Conservation (phyloP, 2,113 vertebrate species). For the Vidua macroura region DNA sequence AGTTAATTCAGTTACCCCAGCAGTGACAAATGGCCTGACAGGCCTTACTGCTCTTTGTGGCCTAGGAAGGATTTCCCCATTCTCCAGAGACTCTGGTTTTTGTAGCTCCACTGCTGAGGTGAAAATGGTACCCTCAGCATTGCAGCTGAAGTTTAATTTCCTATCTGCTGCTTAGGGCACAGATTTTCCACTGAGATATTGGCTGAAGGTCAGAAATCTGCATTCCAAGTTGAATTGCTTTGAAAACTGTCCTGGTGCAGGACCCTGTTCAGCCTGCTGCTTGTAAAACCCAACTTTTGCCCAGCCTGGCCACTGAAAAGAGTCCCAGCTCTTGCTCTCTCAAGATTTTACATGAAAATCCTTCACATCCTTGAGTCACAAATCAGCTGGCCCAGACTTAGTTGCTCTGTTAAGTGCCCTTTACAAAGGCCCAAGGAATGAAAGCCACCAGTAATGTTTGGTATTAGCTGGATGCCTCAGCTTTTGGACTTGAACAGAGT, state of each 20-base stretch:
- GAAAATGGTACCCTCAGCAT: slow-evolving; percentile 43
- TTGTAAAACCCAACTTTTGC: slow-evolving; percentile 21
- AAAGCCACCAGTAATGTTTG: slow-evolving; percentile 45
- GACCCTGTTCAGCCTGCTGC: slow-evolving; percentile 2
- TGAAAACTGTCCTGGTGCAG: slow-evolving; percentile 27
- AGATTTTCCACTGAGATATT: slow-evolving; percentile 58
- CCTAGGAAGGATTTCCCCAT: slow-evolving; percentile 4
- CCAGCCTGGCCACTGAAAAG: slow-evolving; percentile 3
- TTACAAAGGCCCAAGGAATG: slow-evolving; percentile 3
- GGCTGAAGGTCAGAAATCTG: slow-evolving; percentile 54
- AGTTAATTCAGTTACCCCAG: not conserved
- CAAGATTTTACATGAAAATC: not conserved
- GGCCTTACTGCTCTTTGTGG: not conserved
- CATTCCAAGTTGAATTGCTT: slow-evolving; percentile 50
- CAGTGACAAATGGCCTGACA: not conserved
- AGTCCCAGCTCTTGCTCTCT: not conserved
- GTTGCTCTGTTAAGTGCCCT: slow-evolving; percentile 13
- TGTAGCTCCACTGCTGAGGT: not conserved
- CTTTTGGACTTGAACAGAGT: not conserved
- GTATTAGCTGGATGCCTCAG: slow-evolving; percentile 22
- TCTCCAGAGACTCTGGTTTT: slow-evolving; percentile 12
- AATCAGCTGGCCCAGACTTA: not conserved
- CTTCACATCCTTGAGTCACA: not conserved
- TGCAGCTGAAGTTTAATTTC: slow-evolving; percentile 53
- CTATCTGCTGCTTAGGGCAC: slow-evolving; percentile 44